Evolutionary conservation across 2,888 invertebrate species (phyloP).

Genomic region (Microplitis deprimator): DNA sequence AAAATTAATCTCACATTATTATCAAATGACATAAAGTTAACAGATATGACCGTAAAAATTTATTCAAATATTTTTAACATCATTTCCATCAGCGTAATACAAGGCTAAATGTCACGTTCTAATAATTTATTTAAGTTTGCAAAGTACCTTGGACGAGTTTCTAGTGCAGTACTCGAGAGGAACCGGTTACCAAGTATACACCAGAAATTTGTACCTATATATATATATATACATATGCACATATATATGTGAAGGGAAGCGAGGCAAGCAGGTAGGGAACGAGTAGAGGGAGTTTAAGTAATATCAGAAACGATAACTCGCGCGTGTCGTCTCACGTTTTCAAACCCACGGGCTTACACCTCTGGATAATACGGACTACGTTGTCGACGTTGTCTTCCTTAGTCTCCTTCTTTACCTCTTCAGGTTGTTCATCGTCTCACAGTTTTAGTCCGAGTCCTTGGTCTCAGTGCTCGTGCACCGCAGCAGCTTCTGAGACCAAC

Average conservation of each 20-base stretch:
- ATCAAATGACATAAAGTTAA: neutral
- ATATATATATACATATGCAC: too few species aligned
- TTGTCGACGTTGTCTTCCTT: neutral
- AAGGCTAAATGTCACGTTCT: neutral
- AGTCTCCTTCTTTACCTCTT: too few species aligned
- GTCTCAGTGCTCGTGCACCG: constrained; percentile 4
- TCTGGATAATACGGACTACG: constrained; percentile 10
- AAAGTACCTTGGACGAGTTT: constrained; percentile 23
- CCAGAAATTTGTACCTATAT: too few species aligned
- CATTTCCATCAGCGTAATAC: neutral
- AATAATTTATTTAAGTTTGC: neutral
- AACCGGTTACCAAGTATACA: too few species aligned
- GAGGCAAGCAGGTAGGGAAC: neutral
- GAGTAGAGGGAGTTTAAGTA: constrained; percentile 2
- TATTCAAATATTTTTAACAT: neutral
- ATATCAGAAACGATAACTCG: constrained; percentile 35
- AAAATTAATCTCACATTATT: too few species aligned
- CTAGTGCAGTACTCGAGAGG: neutral
- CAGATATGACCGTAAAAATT: neutral
- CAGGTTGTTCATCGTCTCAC: too few species aligned
- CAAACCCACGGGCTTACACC: constrained; percentile 24
- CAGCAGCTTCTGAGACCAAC: neutral
- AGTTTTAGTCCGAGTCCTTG: too few species aligned
- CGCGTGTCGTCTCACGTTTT: constrained; percentile 24
- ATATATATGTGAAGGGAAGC: too few species aligned